phyloP scores from a whole-genome alignment of 2,113 vertebrate species.

The Chaetorhynchus papuensis region DNA sequence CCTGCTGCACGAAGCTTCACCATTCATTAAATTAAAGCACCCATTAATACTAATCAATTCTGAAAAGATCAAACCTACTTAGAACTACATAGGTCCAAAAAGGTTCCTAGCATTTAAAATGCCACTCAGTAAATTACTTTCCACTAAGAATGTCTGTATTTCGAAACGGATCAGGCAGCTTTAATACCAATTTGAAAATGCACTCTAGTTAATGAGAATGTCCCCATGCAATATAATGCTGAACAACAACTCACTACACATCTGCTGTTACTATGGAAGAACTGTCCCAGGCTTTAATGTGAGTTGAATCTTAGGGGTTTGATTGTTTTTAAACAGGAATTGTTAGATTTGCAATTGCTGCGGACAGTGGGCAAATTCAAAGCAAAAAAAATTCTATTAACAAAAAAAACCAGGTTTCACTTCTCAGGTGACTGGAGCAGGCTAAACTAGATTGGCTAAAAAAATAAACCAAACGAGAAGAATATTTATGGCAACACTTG shows the following conservation, averaged over 20 bases:
- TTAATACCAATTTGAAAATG: not conserved
- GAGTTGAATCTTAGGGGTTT: not conserved
- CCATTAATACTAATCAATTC: not conserved
- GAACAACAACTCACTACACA: not conserved
- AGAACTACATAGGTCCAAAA: not conserved
- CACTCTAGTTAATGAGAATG: conserved; percentile 5
- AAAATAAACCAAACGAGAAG: not conserved
- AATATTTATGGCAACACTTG: not conserved
- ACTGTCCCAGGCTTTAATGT: not conserved
- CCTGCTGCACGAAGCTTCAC: not conserved
- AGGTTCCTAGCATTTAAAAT: not conserved
- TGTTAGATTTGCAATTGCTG: not conserved
- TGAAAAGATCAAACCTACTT: not conserved
- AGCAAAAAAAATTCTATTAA: not conserved
- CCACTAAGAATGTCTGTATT: not conserved
- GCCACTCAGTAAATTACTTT: not conserved
- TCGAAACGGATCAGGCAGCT: not conserved
- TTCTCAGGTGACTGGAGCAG: not conserved
- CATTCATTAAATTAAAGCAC: not conserved
- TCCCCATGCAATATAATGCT: not conserved
- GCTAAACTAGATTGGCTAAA: not conserved
- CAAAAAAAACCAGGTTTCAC: not conserved
- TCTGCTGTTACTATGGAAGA: not conserved
- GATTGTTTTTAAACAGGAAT: not conserved
- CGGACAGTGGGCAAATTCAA: not conserved